Evolutionary conservation across 2,888 invertebrate genomes (phyloP).

Genomic region (Eupelmus urozonus): DNA sequence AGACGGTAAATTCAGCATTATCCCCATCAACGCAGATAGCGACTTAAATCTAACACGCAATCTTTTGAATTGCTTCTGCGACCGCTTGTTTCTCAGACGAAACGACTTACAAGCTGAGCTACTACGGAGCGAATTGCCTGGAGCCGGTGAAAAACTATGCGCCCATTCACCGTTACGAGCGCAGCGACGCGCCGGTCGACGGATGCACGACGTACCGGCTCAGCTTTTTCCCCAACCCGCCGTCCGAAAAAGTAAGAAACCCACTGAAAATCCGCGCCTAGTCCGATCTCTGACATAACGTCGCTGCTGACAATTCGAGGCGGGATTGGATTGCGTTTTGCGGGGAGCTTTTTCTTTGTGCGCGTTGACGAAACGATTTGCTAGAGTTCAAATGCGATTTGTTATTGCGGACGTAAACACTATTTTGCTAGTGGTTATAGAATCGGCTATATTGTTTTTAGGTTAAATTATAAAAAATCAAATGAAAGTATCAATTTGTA

Average conservation of each 20-base stretch:
- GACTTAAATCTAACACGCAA: not conserved
- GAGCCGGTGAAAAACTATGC: constrained; percentile 77
- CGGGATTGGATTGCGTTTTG: too few species aligned
- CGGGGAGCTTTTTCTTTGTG: too few species aligned
- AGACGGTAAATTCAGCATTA: constrained; percentile 25
- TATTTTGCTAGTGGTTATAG: too few species aligned
- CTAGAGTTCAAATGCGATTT: too few species aligned
- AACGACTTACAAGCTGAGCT: constrained; percentile 83
- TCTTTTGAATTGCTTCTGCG: too few species aligned
- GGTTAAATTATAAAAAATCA: too few species aligned
- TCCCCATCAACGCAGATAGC: not conserved
- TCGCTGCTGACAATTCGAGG: too few species aligned
- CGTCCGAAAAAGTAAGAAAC: constrained; percentile 63
- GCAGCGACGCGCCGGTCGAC: constrained; percentile 80
- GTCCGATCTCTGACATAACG: too few species aligned
- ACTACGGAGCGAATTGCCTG: constrained; percentile 79
- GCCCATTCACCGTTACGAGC: constrained; percentile 78
- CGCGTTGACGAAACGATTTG: too few species aligned
- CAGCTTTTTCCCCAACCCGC: constrained; percentile 77
- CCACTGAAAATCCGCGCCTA: not conserved
- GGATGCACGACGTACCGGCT: constrained; percentile 80
- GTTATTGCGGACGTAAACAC: too few species aligned
- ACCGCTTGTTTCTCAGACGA: constrained; percentile 76
- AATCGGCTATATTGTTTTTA: too few species aligned
- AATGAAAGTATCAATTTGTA: too few species aligned